These are phyloP conservation scores for Laodelphax striatellus DNA, from an alignment of 1,140 invertebrate species.

Conservation along the genomic window DNA sequence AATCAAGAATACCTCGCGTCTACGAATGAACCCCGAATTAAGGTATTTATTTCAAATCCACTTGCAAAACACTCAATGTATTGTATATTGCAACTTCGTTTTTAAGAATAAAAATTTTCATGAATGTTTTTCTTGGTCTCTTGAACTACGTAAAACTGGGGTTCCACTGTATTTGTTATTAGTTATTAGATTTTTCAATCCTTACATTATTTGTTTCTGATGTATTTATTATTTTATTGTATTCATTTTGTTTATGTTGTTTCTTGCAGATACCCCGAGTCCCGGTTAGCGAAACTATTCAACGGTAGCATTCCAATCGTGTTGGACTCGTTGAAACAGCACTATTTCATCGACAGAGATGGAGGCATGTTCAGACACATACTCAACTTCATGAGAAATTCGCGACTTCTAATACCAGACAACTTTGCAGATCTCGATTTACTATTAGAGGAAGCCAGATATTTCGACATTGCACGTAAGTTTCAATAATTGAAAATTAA, in stretches of 20 bases:
- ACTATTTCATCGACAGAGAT: slow-evolving; percentile 95
- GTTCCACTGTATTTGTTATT: too few species aligned
- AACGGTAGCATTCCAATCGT: slow-evolving; percentile 96
- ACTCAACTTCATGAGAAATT: slow-evolving; percentile 89
- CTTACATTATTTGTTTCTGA: too few species aligned
- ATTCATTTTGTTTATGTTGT: not conserved
- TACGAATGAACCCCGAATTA: too few species aligned
- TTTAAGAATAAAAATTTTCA: too few species aligned
- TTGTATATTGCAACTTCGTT: too few species aligned
- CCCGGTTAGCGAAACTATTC: slow-evolving; percentile 82
- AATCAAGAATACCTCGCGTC: too few species aligned
- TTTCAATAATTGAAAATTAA: slow-evolving; percentile 23
- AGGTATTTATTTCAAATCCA: too few species aligned
- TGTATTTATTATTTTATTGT: too few species aligned
- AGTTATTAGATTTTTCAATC: too few species aligned
- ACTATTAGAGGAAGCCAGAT: slow-evolving; percentile 83
- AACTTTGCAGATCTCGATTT: slow-evolving; percentile 81
- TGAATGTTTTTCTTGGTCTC: too few species aligned
- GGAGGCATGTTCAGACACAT: slow-evolving; percentile 93
- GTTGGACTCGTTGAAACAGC: slow-evolving; percentile 90
- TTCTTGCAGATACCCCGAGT: slow-evolving; percentile 75
- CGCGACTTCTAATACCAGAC: slow-evolving; percentile 70
- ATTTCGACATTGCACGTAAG: slow-evolving; percentile 84
- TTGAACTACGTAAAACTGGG: too few species aligned
- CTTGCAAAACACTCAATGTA: too few species aligned